Percentiles rank a stretch among this genome's conserved stretches.
These are phyloP conservation scores for Sakesphorus luctuosus DNA, from an alignment of 2,113 vertebrate genomes.

Conservation along the genomic window DNA sequence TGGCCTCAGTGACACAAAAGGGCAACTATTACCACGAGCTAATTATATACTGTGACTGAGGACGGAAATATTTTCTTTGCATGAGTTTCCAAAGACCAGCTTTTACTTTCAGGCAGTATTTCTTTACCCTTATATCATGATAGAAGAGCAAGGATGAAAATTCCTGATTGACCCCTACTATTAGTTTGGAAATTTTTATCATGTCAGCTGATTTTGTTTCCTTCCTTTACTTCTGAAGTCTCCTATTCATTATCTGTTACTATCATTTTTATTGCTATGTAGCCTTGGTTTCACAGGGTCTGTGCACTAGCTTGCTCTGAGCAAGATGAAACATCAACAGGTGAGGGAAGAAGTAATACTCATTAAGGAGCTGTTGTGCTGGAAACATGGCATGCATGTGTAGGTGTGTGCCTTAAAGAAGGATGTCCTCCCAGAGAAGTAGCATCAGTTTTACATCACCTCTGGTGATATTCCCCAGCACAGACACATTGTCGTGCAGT, in stretches of 20 bases:
- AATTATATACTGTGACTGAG: not conserved
- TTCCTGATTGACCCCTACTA: not conserved
- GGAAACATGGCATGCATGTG: not conserved
- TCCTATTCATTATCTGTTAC: not conserved
- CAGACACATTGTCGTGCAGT: accelerated
- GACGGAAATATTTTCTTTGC: not conserved
- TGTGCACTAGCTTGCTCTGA: not conserved
- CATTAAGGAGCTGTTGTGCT: not conserved
- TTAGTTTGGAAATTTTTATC: not conserved
- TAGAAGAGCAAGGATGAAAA: not conserved
- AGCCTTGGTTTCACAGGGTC: not conserved
- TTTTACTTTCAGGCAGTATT: conserved; percentile 4
- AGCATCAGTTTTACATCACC: not conserved
- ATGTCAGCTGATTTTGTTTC: not conserved
- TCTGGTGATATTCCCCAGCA: not conserved
- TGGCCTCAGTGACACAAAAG: not conserved
- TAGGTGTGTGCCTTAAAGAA: not conserved
- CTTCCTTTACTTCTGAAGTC: not conserved
- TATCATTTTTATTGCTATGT: not conserved
- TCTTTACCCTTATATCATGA: not conserved
- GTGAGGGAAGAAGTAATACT: not conserved
- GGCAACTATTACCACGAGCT: not conserved
- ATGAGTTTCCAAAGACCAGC: not conserved
- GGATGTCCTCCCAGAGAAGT: not conserved
- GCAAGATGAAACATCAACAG: not conserved